A percentile compares a stretch with the other conserved stretches of the same genome.
These are phyloP conservation scores for Poecilia wingei DNA, from an alignment of 2,797 vertebrate species.

Conservation along the genomic window DNA sequence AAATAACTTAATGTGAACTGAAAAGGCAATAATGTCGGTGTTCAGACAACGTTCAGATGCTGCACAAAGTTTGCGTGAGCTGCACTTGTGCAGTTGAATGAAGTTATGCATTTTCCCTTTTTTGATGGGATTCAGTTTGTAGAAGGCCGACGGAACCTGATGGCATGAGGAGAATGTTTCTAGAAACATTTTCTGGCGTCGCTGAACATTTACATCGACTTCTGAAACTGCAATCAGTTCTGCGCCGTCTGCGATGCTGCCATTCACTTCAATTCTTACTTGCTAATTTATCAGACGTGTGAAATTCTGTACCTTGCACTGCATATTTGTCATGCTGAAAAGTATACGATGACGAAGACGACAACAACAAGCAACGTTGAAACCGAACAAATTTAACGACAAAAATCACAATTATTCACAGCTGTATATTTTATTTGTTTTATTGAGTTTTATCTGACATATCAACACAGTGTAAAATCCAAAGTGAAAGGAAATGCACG, in stretches of 20 bases:
- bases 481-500: background rate
- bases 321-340: constrained; percentile 11
- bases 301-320: constrained; percentile 19
- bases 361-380: constrained; percentile 27
- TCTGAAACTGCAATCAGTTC: constrained; percentile 37
- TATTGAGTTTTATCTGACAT: background rate
- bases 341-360: constrained; percentile 1
- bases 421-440: background rate
- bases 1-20: constrained; percentile 49
- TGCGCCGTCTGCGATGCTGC: constrained; percentile 23
- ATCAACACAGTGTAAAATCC: background rate
- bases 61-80: constrained; percentile 31
- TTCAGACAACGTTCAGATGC: constrained; percentile 46
- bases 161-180: constrained; percentile 26
- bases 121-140: constrained; percentile 58
- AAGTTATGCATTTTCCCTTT: constrained; percentile 56
- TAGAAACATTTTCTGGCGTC: constrained; percentile 36
- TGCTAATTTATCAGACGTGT: constrained; percentile 3
- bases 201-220: constrained; percentile 33
- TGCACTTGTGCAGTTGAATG: constrained; percentile 41
- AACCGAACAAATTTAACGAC: background rate
- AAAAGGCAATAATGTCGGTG: constrained; percentile 46
- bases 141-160: constrained; percentile 19
- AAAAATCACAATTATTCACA: background rate
- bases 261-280: constrained; percentile 10